Base-by-base conservation (phyloP, 1,140 invertebrate species). In the Ladona fulva region DNA sequence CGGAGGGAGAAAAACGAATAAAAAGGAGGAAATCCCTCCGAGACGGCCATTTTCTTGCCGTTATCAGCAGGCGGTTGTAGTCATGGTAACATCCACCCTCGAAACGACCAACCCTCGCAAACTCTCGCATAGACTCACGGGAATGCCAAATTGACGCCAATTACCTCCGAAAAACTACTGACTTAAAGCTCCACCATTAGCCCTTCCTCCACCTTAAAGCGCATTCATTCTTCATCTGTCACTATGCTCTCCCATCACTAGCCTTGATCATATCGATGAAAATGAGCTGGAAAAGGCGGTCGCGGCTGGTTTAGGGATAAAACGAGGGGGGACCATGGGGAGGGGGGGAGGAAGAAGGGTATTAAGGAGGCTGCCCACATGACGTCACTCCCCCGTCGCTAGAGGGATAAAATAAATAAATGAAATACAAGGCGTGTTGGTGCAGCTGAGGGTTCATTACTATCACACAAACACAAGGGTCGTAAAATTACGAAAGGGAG, bases 371-470 rank as follows among this genome's bases (percentile, higher is more conserved):
- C 74, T n/a, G 8, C 74, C 74, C 25, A 24, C 7, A 75, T 75
- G 25, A 75, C 74, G 74, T 29, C 74, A 37, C 25, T 37, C 22
- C 74, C 29, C 29, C 29, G n/a, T n/a, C n/a, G n/a, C n/a, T 8
- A 1, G 29, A 37, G 29, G 29, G 29, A 37, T 37, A 37, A 37
- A 37, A 37, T 37, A 37, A 37, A 37, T 37, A 37, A 37, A 37
- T 37, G 29, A 37, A 37, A 37, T 37, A 37, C 82, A 82, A 79
- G 77, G 79, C 79, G 77, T 80, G 78, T 37, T 74, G 76, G 16
- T 77, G 37, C 52, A 44, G 29, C 14, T 29, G 66, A 73, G 24
- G 42, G n/a, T 73, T 22, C 24, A 24, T 42, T n/a, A 14, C 19
- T n/a, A 25, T 25, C 52, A 37, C 66, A 16, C 22, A 37, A 74